Evolutionary conservation across 2,113 vertebrate species (phyloP), one percentile per base, ranked within the genome.

Genomic region (Pachyramphus minor): DNA sequence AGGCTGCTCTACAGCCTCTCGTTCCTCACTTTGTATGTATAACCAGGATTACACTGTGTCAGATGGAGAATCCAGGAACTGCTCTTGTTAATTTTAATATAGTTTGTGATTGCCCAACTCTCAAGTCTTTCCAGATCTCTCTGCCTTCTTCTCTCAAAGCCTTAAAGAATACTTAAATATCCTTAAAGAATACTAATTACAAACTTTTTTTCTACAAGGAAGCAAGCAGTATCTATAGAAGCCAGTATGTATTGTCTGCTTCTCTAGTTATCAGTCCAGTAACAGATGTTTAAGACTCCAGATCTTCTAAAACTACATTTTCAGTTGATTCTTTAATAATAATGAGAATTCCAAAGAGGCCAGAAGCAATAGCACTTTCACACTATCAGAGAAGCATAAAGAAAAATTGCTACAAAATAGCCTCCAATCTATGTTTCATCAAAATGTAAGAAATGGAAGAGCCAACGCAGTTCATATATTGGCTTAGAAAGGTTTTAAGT

Each of bases 1-100:
- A 33, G n/a, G 27, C 45, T 62, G 66, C n/a, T 79, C 28, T 83
- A n/a, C 56, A 79, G 60, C n/a, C 45, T 79, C 14, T 41, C 0
- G 0, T 66, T 31, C 19, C 44, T 14, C 20, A 25, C 2, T 50
- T 59, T 12, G 2, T 41, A 3, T 20, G 6, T 28, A 9, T 17
- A 52, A 67, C 5, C 30, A 66, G 21, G 47, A 67, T 67, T 55
- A 59, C 31, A 9, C 44, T 0, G 0, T 55, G 60, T 45, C 69
- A 74, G 22, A 15, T 59, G 33, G 17, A 56, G 28, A 84, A 68
- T 50, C 22, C 3, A 10, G 50, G 21, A 59, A 55, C 37, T 85
- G 16, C 14, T 64, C 33, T 64, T 69, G 12, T 60, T 89, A 23
- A 37, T 56, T 71, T 74, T 60, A 39, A 22, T 41, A 14, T 2